phyloP scores from a whole-genome alignment of 2,797 vertebrate genomes.

The Brachyrhaphis roseni region DNA sequence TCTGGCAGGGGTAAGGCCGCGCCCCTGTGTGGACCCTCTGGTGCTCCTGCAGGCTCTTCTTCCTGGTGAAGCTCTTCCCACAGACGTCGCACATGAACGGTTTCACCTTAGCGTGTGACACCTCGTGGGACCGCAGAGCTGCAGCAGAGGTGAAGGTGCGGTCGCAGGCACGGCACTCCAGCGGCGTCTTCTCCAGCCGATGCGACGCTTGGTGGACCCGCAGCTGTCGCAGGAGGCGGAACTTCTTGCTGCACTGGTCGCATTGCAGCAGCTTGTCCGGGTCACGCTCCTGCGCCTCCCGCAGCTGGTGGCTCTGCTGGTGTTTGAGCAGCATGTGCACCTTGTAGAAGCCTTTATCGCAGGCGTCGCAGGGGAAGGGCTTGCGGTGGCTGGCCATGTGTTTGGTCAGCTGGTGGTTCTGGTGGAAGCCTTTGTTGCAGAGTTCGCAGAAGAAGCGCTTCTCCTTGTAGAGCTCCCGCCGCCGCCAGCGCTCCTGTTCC shows the following conservation, averaged over 20 bases:
- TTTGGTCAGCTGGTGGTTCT: conserved; percentile 69
- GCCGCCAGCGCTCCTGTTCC: conserved; percentile 55
- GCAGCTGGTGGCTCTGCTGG: conserved; percentile 54
- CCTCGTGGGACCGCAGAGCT: conserved; percentile 58
- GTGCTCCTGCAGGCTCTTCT: conserved; percentile 66
- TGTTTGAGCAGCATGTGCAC: conserved; percentile 56
- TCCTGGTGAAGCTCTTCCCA: conserved; percentile 63
- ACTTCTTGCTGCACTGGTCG: conserved; percentile 60
- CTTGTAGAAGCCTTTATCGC: conserved; percentile 72
- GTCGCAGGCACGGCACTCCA: conserved; percentile 56
- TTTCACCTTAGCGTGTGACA: conserved; percentile 58
- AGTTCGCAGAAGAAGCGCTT: conserved; percentile 74
- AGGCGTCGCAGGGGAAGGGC: conserved; percentile 66
- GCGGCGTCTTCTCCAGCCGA: conserved; percentile 34
- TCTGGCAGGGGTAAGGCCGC: conserved; percentile 55
- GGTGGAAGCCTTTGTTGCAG: conserved; percentile 70
- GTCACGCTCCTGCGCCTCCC: conserved; percentile 54
- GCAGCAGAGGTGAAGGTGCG: conserved; percentile 57
- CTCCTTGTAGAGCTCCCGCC: conserved; percentile 69
- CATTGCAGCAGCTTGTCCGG: conserved; percentile 64
- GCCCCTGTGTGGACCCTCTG: conserved; percentile 68
- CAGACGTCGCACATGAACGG: conserved; percentile 70
- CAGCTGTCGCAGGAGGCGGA: conserved; percentile 56
- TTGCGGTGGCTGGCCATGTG: conserved; percentile 62
- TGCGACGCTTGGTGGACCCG: conserved; percentile 57